A percentile compares a stretch with the other conserved stretches of the same genome.
Evolutionary conservation across 2,888 invertebrate species (phyloP).

Genomic region (Prosapia bicincta): DNA sequence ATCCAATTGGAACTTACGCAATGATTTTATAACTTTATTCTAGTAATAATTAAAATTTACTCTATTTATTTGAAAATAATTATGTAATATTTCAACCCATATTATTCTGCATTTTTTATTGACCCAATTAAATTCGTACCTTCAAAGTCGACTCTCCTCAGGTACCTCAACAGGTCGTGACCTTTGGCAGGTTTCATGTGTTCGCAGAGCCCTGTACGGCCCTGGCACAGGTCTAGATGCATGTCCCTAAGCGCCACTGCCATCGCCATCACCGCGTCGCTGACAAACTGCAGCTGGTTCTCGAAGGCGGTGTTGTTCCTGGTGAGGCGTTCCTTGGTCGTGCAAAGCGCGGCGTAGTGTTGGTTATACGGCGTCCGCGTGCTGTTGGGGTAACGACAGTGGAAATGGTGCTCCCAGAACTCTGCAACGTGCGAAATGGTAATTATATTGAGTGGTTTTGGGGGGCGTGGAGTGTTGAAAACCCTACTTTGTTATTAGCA

Average conservation of each 20-base stretch:
- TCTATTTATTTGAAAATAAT: no score
- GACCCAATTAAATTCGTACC: constrained; percentile 60
- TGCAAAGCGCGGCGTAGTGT: constrained; percentile 66
- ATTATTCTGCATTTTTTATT: no score
- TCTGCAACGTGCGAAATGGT: no score
- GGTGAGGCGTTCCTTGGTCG: constrained; percentile 70
- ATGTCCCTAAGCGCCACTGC: constrained; percentile 77
- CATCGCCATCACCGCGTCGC: constrained; percentile 94
- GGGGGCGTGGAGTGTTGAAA: no score
- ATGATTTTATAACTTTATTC: no score
- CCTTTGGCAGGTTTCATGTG: constrained; percentile 92
- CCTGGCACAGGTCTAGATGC: constrained; percentile 77
- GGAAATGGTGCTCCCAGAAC: constrained; percentile 94
- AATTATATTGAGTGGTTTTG: no score
- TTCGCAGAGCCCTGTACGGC: constrained; percentile 73
- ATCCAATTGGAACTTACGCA: no score
- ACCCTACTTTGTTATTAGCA: no score
- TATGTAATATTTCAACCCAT: no score
- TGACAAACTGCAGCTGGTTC: constrained; percentile 92
- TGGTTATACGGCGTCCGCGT: constrained; percentile 78
- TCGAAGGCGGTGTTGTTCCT: constrained; percentile 81
- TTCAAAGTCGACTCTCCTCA: constrained; percentile 81
- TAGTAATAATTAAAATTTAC: no score
- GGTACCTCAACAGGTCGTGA: constrained; percentile 73
- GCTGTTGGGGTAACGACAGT: constrained; percentile 80